Evolutionary conservation across 2,888 invertebrate species (phyloP), one percentile per base, ranked within the genome.

Genomic region (Heliconius cydno): DNA sequence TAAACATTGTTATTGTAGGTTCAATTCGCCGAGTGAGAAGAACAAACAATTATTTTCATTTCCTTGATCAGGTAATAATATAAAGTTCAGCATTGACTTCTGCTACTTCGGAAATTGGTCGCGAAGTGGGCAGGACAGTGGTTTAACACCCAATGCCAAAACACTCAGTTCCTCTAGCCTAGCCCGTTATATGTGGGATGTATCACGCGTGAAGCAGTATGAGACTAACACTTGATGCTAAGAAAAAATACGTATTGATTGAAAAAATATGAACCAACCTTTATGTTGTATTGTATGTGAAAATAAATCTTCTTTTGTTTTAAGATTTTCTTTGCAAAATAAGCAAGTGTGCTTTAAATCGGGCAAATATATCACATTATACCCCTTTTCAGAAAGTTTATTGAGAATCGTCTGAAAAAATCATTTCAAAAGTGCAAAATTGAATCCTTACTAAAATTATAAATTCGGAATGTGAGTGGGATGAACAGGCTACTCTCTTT

Each of bases 301-400:
- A 77, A 85, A 84, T 83, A 93, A 87, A 76, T 92, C 91, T 84
- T 91, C 90, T 88, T 91, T 92, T 84, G 91, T 90, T 83, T 89
- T 88, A 78, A 87, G 89, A 79, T 87, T 86, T 78, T 88, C 87
- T 72, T 90, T 90, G 84, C 94, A 94, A 83, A 93, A 89, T 63
- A 87, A 83, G 83, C 94, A 95, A 46, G 86, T 86, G 74, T 88
- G 87, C 81, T 87, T 88, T 82, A 89, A 88, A 19, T 86, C 85
- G 10, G 88, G 86, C 30, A 89, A 83, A 12, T 90, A 83, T 84
- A 92, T 90, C 63, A 91, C 87, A 60, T 87, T 87, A 71, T 90
- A 88, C 38, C 92, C 93, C 84, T 92, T 92, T 86, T 92, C 92
- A 7, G 92, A 88, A 81, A 94, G 83, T 82, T 93, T 93, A 78